A percentile compares a stretch with the other conserved stretches of the same genome.
Evolutionary conservation across 2,113 vertebrate genomes (phyloP).

Genomic region (Platichthys stellatus): DNA sequence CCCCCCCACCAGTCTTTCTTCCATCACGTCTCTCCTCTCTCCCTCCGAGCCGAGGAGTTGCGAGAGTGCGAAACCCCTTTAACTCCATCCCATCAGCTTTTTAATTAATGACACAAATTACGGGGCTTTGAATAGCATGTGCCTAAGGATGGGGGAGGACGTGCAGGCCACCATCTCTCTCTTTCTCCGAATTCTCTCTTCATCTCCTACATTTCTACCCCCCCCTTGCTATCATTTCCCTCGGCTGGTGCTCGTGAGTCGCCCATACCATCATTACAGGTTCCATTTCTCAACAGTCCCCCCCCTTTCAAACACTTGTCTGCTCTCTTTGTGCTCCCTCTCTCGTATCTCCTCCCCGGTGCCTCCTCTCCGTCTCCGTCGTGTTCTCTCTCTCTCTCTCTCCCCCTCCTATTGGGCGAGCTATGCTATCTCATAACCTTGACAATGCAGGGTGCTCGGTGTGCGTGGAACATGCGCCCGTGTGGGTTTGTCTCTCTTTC

Average conservation of each 20-base stretch:
- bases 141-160: slow-evolving; percentile 77
- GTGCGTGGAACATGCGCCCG: slow-evolving; percentile 17
- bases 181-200: slow-evolving; percentile 56
- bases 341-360: slow-evolving; percentile 46
- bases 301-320: slow-evolving; percentile 57
- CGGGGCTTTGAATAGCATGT: slow-evolving; percentile 77
- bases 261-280: slow-evolving; percentile 66
- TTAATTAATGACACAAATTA: slow-evolving; percentile 83
- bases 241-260: slow-evolving; percentile 39
- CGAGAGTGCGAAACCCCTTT: slow-evolving; percentile 60
- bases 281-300: slow-evolving; percentile 70
- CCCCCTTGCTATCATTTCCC: slow-evolving; percentile 44
- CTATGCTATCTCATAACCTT: slow-evolving; percentile 73
- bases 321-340: slow-evolving; percentile 53
- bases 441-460: slow-evolving; percentile 59
- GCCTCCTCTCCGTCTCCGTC: slow-evolving; percentile 50
- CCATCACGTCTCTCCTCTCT: neutral
- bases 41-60: slow-evolving; percentile 41
- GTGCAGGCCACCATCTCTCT: slow-evolving; percentile 51
- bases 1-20: neutral
- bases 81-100: slow-evolving; percentile 73
- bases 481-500: slow-evolving; percentile 54
- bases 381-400: slow-evolving; percentile 5
- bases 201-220: slow-evolving; percentile 12
- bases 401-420: slow-evolving; percentile 41